A percentile compares a stretch with the other conserved stretches of the same genome.
phyloP scores from a whole-genome alignment of 2,797 vertebrate species.

The Rousettus madagascariensis region DNA sequence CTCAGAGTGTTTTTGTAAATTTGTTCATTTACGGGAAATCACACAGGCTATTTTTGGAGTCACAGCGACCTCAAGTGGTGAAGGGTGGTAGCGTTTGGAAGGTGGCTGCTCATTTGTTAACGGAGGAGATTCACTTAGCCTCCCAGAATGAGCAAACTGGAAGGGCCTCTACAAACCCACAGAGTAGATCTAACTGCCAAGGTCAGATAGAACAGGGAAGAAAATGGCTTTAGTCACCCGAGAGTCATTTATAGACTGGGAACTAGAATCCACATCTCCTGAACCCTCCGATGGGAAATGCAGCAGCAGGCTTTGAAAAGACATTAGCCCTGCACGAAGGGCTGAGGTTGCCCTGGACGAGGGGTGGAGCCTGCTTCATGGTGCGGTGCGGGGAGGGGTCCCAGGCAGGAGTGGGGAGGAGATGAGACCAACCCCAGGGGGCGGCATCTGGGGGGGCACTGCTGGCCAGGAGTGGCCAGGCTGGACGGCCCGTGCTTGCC shows the following conservation, averaged over 20 bases:
- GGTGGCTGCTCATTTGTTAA: accelerated
- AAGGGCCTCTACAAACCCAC: accelerated
- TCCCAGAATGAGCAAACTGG: background rate
- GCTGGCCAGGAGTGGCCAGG: background rate
- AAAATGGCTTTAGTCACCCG: background rate
- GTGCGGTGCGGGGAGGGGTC: too few relatives aligned
- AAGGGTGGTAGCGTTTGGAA: background rate
- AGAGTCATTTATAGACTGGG: background rate
- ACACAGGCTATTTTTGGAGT: slow-evolving; percentile 16
- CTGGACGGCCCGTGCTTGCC: accelerated
- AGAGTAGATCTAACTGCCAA: background rate
- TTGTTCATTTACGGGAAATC: background rate
- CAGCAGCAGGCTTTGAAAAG: background rate
- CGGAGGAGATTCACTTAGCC: background rate
- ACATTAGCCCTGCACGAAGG: background rate
- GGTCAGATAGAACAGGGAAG: background rate
- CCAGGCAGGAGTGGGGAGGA: background rate
- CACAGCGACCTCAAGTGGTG: slow-evolving; percentile 57
- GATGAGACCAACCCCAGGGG: too few relatives aligned
- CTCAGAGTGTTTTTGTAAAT: background rate
- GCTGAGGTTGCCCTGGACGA: background rate
- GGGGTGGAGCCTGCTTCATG: accelerated
- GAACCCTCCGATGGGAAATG: background rate
- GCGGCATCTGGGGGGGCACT: background rate
- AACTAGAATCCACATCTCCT: background rate